Evolutionary conservation across 2,113 vertebrate genomes (phyloP), one percentile per base, ranked within the genome.

Genomic region (Lepus americanus): DNA sequence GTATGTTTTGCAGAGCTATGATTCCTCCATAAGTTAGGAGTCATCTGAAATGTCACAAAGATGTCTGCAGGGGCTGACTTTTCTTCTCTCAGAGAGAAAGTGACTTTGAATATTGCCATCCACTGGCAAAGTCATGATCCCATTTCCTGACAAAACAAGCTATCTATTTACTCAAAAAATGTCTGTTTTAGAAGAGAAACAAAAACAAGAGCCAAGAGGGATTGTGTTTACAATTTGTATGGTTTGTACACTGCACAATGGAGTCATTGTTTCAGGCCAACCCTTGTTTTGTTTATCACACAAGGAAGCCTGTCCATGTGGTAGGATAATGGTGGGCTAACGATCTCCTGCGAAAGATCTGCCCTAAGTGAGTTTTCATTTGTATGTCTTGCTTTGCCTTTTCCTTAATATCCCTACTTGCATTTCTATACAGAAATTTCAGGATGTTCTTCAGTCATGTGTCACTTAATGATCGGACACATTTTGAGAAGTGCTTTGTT

Each of bases 91-190:
- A 88, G 69, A 95, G 72, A 96, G 14, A 96, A 72, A 67, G 33
- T 82, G 72, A 90, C 74, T 76, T 93, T 95, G 69, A 87, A 94
- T 51, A 88, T 72, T 90, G 76, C 94, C 49, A n/a, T 96, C 90
- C 94, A 44, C 85, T 95, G 88, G 69, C 85, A 96, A 93, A 96
- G 83, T 84, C 97, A 97, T 6, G 3, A 93, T 94, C 82, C 33
- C 14, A 87, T 97, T 98, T 98, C 78, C 94, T 92, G 19, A 78
- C 77, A 63, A 98, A 97, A 97, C 44, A 97, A 92, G 84, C 69
- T 97, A 76, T 96, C 85, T 80, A 2, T 92, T 95, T 67, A 69
- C 66, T 94, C 82, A 85, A 96, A 96, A 96, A 84, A 79, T 93
- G 27, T 80, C 31, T 87, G 61, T 96, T 97, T n/a, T 94, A 93